A percentile compares a stretch with the other conserved stretches of the same genome.
phyloP scores from a whole-genome alignment of 2,888 invertebrate genomes.

The Thymelicus acteon region DNA sequence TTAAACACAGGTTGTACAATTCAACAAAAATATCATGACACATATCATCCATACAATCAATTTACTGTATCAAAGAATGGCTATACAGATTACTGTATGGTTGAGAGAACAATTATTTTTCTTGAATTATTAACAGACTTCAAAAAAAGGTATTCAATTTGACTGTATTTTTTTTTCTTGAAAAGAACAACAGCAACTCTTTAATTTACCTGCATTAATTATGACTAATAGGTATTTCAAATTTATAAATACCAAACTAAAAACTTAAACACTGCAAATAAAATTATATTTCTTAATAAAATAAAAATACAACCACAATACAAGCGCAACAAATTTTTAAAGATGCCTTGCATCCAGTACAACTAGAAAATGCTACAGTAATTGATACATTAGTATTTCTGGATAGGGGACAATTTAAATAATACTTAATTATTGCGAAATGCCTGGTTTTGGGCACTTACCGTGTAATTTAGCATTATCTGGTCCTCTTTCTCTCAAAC shows the following conservation, averaged over 20 bases:
- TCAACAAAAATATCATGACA: not conserved
- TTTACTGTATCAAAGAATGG: too few species aligned
- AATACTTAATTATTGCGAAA: not conserved
- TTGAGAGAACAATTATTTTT: too few species aligned
- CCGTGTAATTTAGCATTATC: slow-evolving; percentile 94
- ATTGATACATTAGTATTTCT: not conserved
- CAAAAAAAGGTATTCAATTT: too few species aligned
- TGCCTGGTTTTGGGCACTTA: slow-evolving; percentile 73
- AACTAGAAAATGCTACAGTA: not conserved
- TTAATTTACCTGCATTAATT: too few species aligned
- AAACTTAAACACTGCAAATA: too few species aligned
- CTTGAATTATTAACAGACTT: too few species aligned
- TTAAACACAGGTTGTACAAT: not conserved
- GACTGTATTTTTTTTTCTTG: too few species aligned
- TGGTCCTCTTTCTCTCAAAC: slow-evolving; percentile 92
- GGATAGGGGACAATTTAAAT: not conserved
- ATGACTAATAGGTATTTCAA: too few species aligned
- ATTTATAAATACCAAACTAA: too few species aligned
- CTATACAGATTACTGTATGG: too few species aligned
- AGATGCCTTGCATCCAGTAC: not conserved
- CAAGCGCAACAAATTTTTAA: not conserved
- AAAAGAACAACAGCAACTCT: too few species aligned
- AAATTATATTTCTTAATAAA: not conserved
- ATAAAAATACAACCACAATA: not conserved
- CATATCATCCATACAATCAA: too few species aligned